Evolutionary conservation across 2,797 vertebrate genomes (phyloP), one percentile per base, ranked within the genome.

Genomic region (Sardinella longiceps): DNA sequence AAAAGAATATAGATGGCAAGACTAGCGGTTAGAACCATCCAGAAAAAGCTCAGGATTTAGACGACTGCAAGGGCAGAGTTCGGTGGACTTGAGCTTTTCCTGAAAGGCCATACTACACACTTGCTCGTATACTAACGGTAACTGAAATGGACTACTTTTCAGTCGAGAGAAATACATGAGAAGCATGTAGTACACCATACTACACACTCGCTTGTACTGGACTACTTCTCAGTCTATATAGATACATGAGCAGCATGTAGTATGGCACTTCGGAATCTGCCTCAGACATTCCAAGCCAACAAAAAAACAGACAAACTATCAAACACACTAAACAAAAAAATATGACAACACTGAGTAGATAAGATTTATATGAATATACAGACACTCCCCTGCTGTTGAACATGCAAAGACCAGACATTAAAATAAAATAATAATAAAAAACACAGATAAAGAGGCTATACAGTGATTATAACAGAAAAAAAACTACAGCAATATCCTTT

Each of bases 291-390:
- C 70, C 70, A 43, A 50, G 28, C 46, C 46, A 18, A 70, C 45
- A 83, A 74, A 66, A 30, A 28, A 30, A 18, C 45, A 83, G 28
- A 39, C 28, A 25, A 56, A 77, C 28, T 43, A 77, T 20, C 43
- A 23, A 77, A 39, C 15, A 7, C 70, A 77, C 70, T 77, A 77
- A 37, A 33, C 70, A 37, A 77, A 77, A 37, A 77, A 77, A 77
- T 43, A 77, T 15, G 18, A 77, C 70, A 39, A 23, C 33, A 77
- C 70, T 77, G 28, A 28, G 70, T 43, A 77, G 33, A 77, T 77
- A 77, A 77, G 37, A 77, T 77, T 77, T 77, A 20, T 77, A 77
- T 33, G 33, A 43, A 77, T 77, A 39, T 77, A 77, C 70, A 77
- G 7, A 48, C 37, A 77, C 23, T 77, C 70, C 9, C 37, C 18